These are phyloP conservation scores for Hemaris fuciformis DNA, from an alignment of 2,888 invertebrate genomes.

Conservation along the genomic window DNA sequence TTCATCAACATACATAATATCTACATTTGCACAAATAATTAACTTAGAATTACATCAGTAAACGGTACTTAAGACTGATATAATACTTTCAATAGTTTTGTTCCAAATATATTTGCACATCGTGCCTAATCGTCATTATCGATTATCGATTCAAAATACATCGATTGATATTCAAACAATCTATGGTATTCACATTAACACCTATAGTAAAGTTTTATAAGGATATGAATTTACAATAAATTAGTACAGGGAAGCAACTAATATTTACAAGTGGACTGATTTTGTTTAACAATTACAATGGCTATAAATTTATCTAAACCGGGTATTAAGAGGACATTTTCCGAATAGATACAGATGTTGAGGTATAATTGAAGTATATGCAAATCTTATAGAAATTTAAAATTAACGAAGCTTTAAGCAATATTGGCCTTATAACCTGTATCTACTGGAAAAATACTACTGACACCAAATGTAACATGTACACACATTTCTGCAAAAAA, in stretches of 20 bases:
- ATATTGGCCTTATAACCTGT: slow-evolving; percentile 18
- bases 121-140: slow-evolving; percentile 43
- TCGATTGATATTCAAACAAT: slow-evolving; percentile 36
- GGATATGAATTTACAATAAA: slow-evolving; percentile 71
- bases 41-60: slow-evolving; percentile 73
- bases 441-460: slow-evolving; percentile 41
- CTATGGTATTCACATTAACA: slow-evolving; percentile 61
- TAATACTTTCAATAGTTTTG: slow-evolving; percentile 66
- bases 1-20: slow-evolving; percentile 81
- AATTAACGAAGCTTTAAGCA: slow-evolving; percentile 14
- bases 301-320: neutral
- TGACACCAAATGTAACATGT: slow-evolving; percentile 37
- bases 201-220: slow-evolving; percentile 55
- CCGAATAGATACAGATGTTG: slow-evolving; percentile 8
- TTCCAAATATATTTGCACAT: slow-evolving; percentile 50
- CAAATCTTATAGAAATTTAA: slow-evolving; percentile 12
- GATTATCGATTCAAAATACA: slow-evolving; percentile 24
- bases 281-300: slow-evolving; percentile 6
- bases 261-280: slow-evolving; percentile 68
- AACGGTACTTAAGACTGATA: slow-evolving; percentile 61
- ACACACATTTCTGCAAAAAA: slow-evolving; percentile 41
- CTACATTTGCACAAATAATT: slow-evolving; percentile 79
- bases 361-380: neutral
- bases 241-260: slow-evolving; percentile 69
- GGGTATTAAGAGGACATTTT: neutral